Evolutionary conservation across 2,113 vertebrate species (phyloP).

Genomic region (Onychostoma macrolepis): DNA sequence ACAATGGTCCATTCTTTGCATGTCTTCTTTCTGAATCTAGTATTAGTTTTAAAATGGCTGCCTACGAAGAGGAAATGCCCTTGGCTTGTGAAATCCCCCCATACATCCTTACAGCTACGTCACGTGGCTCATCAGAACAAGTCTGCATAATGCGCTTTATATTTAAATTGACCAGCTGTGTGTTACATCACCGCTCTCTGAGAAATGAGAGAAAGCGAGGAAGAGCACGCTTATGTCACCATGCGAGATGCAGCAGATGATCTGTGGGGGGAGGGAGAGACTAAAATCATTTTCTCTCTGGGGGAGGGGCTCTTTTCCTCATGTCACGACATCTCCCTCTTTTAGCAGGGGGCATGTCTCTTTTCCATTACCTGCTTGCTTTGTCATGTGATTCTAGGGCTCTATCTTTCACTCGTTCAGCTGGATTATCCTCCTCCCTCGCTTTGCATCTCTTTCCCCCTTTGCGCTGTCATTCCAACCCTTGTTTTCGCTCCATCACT

Average conservation of each 20-base stretch:
- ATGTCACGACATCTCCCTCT: conserved; percentile 44
- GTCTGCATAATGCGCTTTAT: conserved; percentile 26
- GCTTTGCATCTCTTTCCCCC: not conserved
- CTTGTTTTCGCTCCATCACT: conserved; percentile 65
- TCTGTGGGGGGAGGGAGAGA: conserved; percentile 22
- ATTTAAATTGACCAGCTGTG: conserved; percentile 71
- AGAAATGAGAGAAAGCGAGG: conserved; percentile 12
- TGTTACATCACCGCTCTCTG: conserved; percentile 64
- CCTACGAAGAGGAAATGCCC: conserved; percentile 40
- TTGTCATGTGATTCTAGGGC: conserved; percentile 58
- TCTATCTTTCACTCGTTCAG: conserved; percentile 30
- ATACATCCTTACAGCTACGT: not conserved
- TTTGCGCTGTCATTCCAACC: conserved; percentile 22
- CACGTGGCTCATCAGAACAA: conserved; percentile 2
- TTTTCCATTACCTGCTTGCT: conserved; percentile 40
- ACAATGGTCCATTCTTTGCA: not conserved
- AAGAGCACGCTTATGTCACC: conserved; percentile 18
- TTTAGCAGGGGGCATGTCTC: conserved; percentile 14
- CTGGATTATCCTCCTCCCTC: conserved; percentile 51
- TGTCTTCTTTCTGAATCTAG: conserved; percentile 14
- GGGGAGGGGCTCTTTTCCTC: conserved; percentile 32
- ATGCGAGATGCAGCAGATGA: conserved; percentile 18
- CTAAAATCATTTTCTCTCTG: conserved; percentile 40
- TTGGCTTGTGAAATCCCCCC: conserved; percentile 18
- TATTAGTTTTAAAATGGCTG: conserved; percentile 45